phyloP scores from a whole-genome alignment of 2,888 invertebrate species.

The Dioctria linearis region DNA sequence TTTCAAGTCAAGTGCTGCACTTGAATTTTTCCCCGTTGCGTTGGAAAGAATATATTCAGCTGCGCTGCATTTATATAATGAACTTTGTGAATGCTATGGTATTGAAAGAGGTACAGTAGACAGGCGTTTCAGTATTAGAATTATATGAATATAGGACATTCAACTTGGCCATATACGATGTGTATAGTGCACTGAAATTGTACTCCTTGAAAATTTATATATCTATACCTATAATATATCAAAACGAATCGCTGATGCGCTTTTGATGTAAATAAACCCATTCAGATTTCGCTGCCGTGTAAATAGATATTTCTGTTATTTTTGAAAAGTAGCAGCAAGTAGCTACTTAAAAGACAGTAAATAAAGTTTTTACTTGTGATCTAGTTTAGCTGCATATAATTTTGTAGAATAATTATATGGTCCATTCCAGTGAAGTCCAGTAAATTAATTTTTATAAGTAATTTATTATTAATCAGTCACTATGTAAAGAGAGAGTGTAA shows the following conservation, averaged over 20 bases:
- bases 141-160: constrained; percentile 11
- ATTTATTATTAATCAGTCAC: no score
- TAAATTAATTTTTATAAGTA: no score
- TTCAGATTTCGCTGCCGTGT: no score
- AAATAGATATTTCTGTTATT: no score
- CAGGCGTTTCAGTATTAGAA: constrained; percentile 21
- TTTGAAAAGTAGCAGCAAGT: no score
- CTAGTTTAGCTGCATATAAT: no score
- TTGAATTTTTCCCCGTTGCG: constrained; percentile 44
- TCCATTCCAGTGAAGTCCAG: no score
- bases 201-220: neutral
- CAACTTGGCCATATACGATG: neutral
- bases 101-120: neutral
- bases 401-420: no score
- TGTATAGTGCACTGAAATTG: constrained; percentile 25
- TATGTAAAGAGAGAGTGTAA: no score
- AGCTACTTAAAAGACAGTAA: no score
- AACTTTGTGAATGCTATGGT: neutral
- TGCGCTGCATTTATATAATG: constrained; percentile 9
- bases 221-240: neutral
- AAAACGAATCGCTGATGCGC: neutral
- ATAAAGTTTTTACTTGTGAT: no score
- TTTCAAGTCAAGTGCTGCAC: constrained; percentile 42
- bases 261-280: no score
- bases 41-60: constrained; percentile 38